Evolutionary conservation across 2,888 invertebrate species (phyloP), one percentile per base, ranked within the genome.

Genomic region (Philopedon plagiatum): DNA sequence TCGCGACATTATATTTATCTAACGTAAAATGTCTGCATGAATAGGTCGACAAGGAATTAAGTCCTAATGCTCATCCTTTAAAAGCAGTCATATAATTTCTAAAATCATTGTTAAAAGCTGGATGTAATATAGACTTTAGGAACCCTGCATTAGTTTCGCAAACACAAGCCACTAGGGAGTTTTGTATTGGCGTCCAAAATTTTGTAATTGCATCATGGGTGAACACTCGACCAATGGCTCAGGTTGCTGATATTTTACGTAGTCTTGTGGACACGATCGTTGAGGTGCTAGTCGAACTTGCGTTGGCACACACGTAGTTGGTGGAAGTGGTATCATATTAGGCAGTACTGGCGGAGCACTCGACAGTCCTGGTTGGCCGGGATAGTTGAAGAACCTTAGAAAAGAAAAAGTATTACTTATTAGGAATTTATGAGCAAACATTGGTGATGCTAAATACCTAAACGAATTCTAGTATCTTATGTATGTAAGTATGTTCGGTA

Each of bases 351-450:
- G 79, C n/a, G 86, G 83, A 9, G 82, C 78, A 51, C 81, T 82
- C 21, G 85, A 80, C 21, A 83, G 68, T 49, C 85, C 84, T n/a
- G 86, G 82, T 77, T 87, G 87, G 29, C 86, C 86, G 1, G 87
- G 87, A 75, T 88, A 88, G 80, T 89, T 89, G 77, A 89, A 89
- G 78, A 89, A 89, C 89, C 89, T 89, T 78, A 11, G 83, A 82
- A 68, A 68, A 62, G 8, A 44, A 46, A 23, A 29, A 15, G 15
- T 44, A 23, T 23, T 44, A 21, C 21, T 2, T n/a, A n/a, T n/a
- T n/a, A n/a, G n/a, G n/a, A n/a, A n/a, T n/a, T n/a, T n/a, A n/a
- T n/a, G n/a, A n/a, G n/a, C n/a, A n/a, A n/a, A n/a, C n/a, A n/a
- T n/a, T n/a, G n/a, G n/a, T n/a, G n/a, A n/a, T n/a, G n/a, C n/a